phyloP scores from a whole-genome alignment of 2,113 vertebrate species.

The Corythornis vintsioides region DNA sequence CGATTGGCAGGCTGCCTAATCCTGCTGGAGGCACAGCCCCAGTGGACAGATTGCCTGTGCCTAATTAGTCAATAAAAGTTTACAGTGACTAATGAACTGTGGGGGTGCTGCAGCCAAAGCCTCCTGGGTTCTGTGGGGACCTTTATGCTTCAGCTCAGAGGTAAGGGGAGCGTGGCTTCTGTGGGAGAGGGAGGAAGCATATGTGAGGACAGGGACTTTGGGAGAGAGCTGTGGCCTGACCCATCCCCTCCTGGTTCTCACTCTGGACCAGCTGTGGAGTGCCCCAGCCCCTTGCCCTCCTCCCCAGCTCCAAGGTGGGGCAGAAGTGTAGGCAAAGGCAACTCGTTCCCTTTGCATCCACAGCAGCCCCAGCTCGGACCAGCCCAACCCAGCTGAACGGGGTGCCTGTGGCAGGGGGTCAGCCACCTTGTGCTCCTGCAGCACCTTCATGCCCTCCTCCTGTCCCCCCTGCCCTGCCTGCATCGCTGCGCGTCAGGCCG shows the following conservation, averaged over 20 bases:
- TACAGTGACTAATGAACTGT: not conserved
- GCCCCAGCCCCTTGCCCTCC: not conserved
- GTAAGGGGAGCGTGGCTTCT: not conserved
- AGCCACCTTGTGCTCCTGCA: not conserved
- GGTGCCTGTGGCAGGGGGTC: not conserved
- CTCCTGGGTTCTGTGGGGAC: not conserved
- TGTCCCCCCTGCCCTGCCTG: not conserved
- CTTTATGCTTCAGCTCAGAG: not conserved
- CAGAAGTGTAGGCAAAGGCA: not conserved
- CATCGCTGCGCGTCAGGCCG: fast-evolving
- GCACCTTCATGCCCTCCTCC: not conserved
- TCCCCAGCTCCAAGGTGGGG: not conserved
- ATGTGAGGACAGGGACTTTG: fast-evolving
- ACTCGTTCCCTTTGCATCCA: fast-evolving
- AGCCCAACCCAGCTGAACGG: not conserved
- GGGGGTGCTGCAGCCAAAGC: not conserved
- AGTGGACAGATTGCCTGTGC: conserved; percentile 25
- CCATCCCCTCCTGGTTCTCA: not conserved
- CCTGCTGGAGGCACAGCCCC: not conserved
- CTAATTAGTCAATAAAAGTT: conserved; percentile 59
- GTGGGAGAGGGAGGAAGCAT: fast-evolving
- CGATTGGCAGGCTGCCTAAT: conserved; percentile 3
- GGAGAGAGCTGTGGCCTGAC: not conserved
- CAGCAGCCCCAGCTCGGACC: not conserved
- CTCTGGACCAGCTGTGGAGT: fast-evolving